phyloP scores from a whole-genome alignment of 2,113 vertebrate genomes.

The Lates calcarifer region DNA sequence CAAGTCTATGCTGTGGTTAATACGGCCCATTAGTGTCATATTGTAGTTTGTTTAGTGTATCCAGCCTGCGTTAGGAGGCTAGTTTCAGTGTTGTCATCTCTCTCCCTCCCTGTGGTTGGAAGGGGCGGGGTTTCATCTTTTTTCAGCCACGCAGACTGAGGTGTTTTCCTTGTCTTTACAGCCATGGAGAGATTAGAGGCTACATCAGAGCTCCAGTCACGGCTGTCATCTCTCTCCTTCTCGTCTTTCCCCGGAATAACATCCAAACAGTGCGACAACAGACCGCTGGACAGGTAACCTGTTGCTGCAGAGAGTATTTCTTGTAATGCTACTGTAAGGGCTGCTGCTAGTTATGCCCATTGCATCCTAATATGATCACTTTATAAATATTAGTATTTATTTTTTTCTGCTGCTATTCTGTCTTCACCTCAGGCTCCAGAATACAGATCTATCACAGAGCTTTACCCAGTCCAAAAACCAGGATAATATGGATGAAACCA shows the following conservation, averaged over 20 bases:
- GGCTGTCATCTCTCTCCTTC: slow-evolving; percentile 84
- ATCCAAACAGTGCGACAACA: slow-evolving; percentile 77
- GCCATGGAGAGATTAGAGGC: slow-evolving; percentile 82
- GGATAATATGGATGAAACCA: slow-evolving; percentile 70
- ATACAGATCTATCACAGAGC: slow-evolving; percentile 80
- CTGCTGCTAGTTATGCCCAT: neutral
- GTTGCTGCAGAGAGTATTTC: slow-evolving; percentile 41
- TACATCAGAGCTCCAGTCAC: slow-evolving; percentile 84
- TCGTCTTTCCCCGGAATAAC: slow-evolving; percentile 85
- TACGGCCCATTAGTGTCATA: neutral
- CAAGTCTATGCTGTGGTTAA: neutral
- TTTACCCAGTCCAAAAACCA: slow-evolving; percentile 40
- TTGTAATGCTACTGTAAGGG: neutral
- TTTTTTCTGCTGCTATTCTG: neutral
- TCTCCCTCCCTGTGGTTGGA: slow-evolving; percentile 24
- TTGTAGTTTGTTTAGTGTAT: slow-evolving; percentile 4
- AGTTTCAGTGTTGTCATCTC: neutral
- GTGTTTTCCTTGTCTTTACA: slow-evolving; percentile 69
- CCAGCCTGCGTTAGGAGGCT: neutral
- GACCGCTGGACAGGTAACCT: slow-evolving; percentile 81
- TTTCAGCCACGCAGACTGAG: slow-evolving; percentile 55
- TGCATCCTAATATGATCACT: neutral
- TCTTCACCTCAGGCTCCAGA: slow-evolving; percentile 79
- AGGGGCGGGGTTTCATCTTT: slow-evolving; percentile 65
- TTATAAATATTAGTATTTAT: neutral